Evolutionary conservation across 37 sponge, comb jelly and placozoan genomes (phyloP).

Genomic region (Ianthella basta): DNA sequence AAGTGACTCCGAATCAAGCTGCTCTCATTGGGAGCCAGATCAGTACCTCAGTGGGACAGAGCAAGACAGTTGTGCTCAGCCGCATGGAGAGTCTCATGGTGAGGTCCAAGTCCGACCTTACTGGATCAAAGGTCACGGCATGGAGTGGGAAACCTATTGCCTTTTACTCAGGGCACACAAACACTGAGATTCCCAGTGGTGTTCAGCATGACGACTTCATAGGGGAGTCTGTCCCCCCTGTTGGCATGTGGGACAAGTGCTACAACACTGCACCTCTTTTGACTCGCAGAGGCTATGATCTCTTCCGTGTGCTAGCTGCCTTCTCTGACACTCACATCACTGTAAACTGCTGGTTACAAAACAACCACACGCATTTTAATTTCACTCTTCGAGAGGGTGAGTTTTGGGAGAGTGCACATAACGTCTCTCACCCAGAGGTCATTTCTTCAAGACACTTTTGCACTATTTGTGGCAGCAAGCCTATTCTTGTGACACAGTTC

Average conservation of each 20-base stretch:
- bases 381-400: conserved; percentile 1
- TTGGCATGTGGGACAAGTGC: background rate
- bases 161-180: conserved; percentile 14
- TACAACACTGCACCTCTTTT: conserved; percentile 15
- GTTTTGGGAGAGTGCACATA: conserved; percentile 5
- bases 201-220: conserved; percentile 22
- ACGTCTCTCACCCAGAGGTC: background rate
- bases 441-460: conserved; percentile 14
- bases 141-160: conserved; percentile 29
- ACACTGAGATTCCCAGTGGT: background rate
- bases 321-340: background rate
- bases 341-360: background rate
- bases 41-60: background rate
- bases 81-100: conserved; percentile 12
- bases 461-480: conserved; percentile 6
- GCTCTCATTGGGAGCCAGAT: background rate
- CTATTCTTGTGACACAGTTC: conserved; percentile 15
- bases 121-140: conserved; percentile 26
- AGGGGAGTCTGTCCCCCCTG: conserved; percentile 14
- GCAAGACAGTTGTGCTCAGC: background rate
- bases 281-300: background rate
- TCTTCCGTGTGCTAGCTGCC: conserved; percentile 4
- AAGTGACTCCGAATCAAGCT: background rate
- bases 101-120: background rate
- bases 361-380: background rate